Base-by-base conservation (phyloP, 2,113 vertebrate genomes). In the Lipotes vexillifer region DNA sequence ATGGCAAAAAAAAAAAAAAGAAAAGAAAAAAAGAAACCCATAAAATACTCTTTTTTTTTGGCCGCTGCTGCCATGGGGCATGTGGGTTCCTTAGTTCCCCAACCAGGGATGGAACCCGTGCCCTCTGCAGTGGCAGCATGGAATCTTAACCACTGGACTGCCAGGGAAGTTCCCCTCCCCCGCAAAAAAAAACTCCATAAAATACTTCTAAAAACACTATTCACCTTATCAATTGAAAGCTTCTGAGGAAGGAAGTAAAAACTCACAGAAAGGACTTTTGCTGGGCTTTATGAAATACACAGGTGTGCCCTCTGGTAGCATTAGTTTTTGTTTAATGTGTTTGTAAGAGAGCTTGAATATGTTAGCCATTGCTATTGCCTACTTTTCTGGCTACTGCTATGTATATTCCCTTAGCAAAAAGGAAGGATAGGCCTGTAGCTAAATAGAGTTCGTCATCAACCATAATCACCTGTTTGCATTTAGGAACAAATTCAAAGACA, bases 201-300 rank as follows among this genome's bases (percentile, higher is more conserved):
- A 94, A 86, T n/a, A 8, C 12, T 81, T 31, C 86, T 71, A 83
- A 71, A 71, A 72, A 46, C 72, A 84, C 18, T 78, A 41, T 90
- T 89, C 25, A 36, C 7, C 69, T 72, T 78, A 33, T 66, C 86
- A 87, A 59, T 88, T 93, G 44, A 75, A 96, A 93, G 46, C 36
- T 94, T 97, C 13, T 77, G 61, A 61, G 71, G 8, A 96, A 84
- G 23, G 71, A 96, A 92, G 31, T 92, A 55, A 63, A 83, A 92
- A 78, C 25, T 66, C 31, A 74, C 0, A 5, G 66, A 75, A 89
- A 92, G 44, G 55, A 69, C 36, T 49, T 92, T 66, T 83, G 59
- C 41, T 83, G 13, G 65, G 12, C 90, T 95, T 57, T 95, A 23
- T 20, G 81, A 71, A 90, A 65, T 81, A 72, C 5, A 23, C 49